Conservation (phyloP, 2,888 invertebrate species). For the Drosophila borborema region DNA sequence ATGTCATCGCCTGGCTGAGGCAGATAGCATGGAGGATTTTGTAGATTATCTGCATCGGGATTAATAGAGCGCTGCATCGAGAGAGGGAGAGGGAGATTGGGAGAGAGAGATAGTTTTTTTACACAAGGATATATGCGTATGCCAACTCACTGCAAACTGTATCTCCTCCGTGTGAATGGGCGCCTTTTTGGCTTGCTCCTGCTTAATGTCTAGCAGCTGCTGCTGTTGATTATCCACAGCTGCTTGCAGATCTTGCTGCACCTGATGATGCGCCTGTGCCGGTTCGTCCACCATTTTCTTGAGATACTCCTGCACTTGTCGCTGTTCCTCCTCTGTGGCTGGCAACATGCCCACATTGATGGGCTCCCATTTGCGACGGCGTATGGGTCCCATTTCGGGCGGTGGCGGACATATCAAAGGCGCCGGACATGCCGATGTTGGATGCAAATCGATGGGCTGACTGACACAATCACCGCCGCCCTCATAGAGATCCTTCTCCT, state of each 20-base stretch:
- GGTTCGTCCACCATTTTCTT: constrained; percentile 35
- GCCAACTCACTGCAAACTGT: constrained; percentile 58
- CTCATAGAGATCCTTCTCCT: constrained; percentile 47
- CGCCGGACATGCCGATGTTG: constrained; percentile 60
- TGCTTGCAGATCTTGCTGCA: constrained; percentile 52
- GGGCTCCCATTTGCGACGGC: constrained; percentile 44
- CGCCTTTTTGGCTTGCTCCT: constrained; percentile 43
- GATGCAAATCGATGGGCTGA: constrained; percentile 53
- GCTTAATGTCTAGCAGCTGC: constrained; percentile 58
- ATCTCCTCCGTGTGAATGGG: constrained; percentile 55
- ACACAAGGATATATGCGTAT: neutral
- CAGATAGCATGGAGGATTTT: constrained; percentile 86
- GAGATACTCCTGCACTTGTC: constrained; percentile 39
- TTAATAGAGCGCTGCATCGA: constrained; percentile 56
- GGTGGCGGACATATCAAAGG: constrained; percentile 62
- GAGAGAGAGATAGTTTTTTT: neutral
- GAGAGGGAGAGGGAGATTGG: neutral
- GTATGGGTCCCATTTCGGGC: constrained; percentile 48
- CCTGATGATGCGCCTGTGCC: constrained; percentile 50
- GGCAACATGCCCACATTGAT: constrained; percentile 38
- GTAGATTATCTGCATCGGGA: constrained; percentile 75
- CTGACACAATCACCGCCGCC: constrained; percentile 42
- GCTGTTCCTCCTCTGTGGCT: constrained; percentile 53
- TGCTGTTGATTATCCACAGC: constrained; percentile 63
- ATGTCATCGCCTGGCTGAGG: constrained; percentile 87